Base-by-base conservation (phyloP, 64 coral and sea anemone genomes). In the Trachythela sp. region DNA sequence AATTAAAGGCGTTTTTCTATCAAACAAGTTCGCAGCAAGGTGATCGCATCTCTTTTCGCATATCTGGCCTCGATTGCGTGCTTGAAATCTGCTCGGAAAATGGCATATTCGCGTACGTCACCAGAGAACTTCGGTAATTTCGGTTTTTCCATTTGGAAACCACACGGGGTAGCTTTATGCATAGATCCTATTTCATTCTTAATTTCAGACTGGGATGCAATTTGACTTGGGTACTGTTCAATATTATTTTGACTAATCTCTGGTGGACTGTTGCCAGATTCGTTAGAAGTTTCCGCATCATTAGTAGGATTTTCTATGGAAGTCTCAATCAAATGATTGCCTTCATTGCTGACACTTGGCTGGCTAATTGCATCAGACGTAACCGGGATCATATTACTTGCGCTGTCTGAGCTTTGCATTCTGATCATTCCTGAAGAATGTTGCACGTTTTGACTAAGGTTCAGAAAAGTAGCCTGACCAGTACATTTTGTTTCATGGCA, bases 121-220 rank as follows among this genome's bases (percentile, higher is more conserved):
- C 88, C 75, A 1, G 75, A 36, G 4, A 89, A 89, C 24, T 89
- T 89, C 22, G 71, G 88, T 4, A 80, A 22, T 76, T 60, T 83
- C 0, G 88, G 51, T 56, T 64, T 64, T n/a, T 64, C 56, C 54
- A 59, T 59, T 22, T 14, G 18, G 15, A 59, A 59, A 2, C 54
- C 54, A 59, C 54, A 59, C n/a, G n/a, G n/a, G 54, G 54, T 2
- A n/a, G 54, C 15, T 14, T 17, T 59, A 14, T 14, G 4, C 14
- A 14, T 14, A 59, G 54, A 6, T 17, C 54, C 24, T 59, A 59
- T 59, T 59, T 59, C 54, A 59, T 59, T 59, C 4, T 59, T 59
- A 2, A 59, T 59, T 59, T 59, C 54, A 11, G 54, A 14, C 15
- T 59, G 54, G 24, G 54, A 59, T 2, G 54, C 18, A 59, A 2